Conservation (phyloP, 2,888 invertebrate genomes). For the Listrodromus nycthemerus region DNA sequence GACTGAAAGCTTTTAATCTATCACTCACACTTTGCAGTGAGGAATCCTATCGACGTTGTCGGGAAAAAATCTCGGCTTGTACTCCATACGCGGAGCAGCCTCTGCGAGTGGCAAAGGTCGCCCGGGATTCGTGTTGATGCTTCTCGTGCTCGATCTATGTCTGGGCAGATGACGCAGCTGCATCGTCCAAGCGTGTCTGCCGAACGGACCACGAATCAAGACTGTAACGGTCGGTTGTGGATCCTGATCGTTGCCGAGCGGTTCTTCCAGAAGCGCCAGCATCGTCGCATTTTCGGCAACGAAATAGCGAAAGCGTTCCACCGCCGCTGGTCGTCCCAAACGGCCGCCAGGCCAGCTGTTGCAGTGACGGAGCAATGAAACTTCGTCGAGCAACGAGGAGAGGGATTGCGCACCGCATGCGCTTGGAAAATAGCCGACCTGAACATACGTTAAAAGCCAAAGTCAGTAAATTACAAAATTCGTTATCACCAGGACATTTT, state of each 20-base stretch:
- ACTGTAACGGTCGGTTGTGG: conserved; percentile 96
- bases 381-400: conserved; percentile 95
- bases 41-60: conserved; percentile 92
- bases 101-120: conserved; percentile 92
- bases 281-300: conserved; percentile 96
- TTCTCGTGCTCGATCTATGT: conserved; percentile 90
- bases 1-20: conserved; percentile 16
- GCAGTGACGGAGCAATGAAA: conserved; percentile 91
- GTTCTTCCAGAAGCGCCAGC: conserved; percentile 95
- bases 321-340: conserved; percentile 87
- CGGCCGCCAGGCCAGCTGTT: conserved; percentile 87
- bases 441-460: conserved; percentile 38
- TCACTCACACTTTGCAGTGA: conserved; percentile 91
- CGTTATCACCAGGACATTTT: too few relatives aligned
- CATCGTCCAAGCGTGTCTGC: conserved; percentile 97
- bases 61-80: conserved; percentile 91
- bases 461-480: not conserved
- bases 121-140: conserved; percentile 88
- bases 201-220: conserved; percentile 96
- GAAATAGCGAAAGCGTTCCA: conserved; percentile 93
- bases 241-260: conserved; percentile 96
- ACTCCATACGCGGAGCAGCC: conserved; percentile 88
- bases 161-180: conserved; percentile 94
- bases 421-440: conserved; percentile 93
- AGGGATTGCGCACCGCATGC: conserved; percentile 93